Conservation (phyloP, 2,888 invertebrate species). For the Camponotus fellah region DNA sequence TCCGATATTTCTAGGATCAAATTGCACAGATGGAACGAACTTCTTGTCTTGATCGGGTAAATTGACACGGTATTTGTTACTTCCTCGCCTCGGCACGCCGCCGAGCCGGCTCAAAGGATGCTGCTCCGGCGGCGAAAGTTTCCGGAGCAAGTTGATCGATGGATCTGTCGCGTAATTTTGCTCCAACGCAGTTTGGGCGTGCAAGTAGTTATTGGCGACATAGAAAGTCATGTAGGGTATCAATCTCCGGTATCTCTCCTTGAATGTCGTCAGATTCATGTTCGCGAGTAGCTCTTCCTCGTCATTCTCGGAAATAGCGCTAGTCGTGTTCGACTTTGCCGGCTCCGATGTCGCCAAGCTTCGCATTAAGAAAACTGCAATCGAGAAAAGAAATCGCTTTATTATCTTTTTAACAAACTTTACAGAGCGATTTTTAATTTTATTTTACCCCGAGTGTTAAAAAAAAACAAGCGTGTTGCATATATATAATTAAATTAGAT, state of each 20-base stretch:
- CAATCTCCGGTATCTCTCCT: conserved; percentile 91
- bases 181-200: conserved; percentile 79
- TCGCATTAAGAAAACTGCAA: conserved; percentile 75
- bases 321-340: conserved; percentile 68
- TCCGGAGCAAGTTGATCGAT: conserved; percentile 25
- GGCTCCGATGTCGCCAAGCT: conserved; percentile 54
- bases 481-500: background rate
- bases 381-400: conserved; percentile 35
- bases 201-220: conserved; percentile 89
- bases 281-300: conserved; percentile 69
- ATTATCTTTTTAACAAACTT: background rate
- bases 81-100: conserved; percentile 52
- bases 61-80: conserved; percentile 53
- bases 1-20: conserved; percentile 79
- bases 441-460: background rate
- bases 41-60: conserved; percentile 71
- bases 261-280: conserved; percentile 86
- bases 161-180: conserved; percentile 50
- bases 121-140: conserved; percentile 13
- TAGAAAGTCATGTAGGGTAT: conserved; percentile 95
- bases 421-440: background rate
- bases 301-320: conserved; percentile 65
- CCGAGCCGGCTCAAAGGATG: conserved; percentile 20
- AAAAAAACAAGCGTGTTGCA: background rate
- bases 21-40: conserved; percentile 84